Conservation (phyloP, 1,140 invertebrate genomes). For the Halictus rubicundus region DNA sequence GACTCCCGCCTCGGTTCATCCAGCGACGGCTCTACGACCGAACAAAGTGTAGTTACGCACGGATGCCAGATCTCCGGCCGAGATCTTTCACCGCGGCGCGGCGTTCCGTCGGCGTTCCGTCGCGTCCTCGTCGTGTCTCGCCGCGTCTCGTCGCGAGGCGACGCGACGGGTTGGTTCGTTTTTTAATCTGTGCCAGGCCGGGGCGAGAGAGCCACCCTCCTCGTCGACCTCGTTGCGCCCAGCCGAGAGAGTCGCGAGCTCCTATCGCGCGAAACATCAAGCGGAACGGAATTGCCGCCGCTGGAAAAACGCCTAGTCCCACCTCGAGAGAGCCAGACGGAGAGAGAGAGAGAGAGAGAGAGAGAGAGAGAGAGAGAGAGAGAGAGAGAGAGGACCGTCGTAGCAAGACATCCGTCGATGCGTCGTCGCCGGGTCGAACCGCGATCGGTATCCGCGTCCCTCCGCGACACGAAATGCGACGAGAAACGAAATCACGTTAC, state of each 20-base stretch:
- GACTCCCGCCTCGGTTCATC: not conserved
- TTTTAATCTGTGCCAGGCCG: not conserved
- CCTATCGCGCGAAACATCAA: not conserved
- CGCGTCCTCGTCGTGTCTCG: no score
- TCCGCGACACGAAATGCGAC: constrained; percentile 36
- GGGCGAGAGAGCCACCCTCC: not conserved
- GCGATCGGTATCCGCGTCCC: constrained; percentile 17
- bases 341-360: no score
- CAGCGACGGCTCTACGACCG: not conserved
- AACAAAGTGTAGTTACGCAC: not conserved
- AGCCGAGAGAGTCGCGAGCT: not conserved
- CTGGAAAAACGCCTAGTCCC: no score
- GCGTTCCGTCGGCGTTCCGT: no score
- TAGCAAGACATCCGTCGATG: constrained; percentile 22
- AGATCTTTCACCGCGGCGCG: not conserved
- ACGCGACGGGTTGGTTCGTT: no score
- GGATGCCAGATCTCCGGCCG: not conserved
- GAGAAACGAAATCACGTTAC: constrained; percentile 40
- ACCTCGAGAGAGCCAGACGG: not conserved
- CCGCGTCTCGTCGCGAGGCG: no score
- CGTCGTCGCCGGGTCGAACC: constrained; percentile 23
- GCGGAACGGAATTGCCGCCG: not conserved
- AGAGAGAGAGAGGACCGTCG: no score
- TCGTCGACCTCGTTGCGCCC: no score
- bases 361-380: no score